These are phyloP conservation scores for Habropoda laboriosa DNA, from an alignment of 1,140 invertebrate genomes.

Conservation along the genomic window DNA sequence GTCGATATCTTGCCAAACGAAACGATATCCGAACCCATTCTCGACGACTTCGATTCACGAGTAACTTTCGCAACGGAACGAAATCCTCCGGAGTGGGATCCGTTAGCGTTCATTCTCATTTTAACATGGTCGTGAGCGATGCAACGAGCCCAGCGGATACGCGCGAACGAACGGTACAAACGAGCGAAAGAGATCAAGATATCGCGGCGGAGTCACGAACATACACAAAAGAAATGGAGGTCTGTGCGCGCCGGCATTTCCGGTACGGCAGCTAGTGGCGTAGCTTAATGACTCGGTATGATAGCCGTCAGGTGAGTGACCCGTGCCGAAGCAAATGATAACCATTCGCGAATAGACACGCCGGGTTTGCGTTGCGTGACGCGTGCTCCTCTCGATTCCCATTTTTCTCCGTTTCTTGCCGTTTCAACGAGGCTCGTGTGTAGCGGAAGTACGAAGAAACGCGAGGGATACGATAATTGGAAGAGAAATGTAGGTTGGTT, in stretches of 20 bases:
- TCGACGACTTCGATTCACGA: not conserved
- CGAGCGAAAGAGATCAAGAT: slow-evolving; percentile 27
- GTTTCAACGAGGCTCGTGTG: not conserved
- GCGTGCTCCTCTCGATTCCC: not conserved
- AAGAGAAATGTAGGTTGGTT: not conserved
- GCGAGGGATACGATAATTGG: not conserved
- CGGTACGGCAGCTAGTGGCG: slow-evolving; percentile 51
- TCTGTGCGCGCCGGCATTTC: slow-evolving; percentile 57
- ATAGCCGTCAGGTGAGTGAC: slow-evolving; percentile 70
- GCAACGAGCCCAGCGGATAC: not conserved
- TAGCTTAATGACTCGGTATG: slow-evolving; percentile 63
- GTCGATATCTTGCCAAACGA: too few species aligned
- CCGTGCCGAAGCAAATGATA: slow-evolving; percentile 61
- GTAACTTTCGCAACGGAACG: not conserved
- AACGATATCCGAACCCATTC: too few species aligned
- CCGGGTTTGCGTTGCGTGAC: slow-evolving; percentile 30
- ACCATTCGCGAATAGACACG: slow-evolving; percentile 28
- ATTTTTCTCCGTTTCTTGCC: not conserved
- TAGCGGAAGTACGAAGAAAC: not conserved
- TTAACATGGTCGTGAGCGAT: not conserved
- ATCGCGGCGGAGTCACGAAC: slow-evolving; percentile 46
- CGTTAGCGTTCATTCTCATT: slow-evolving; percentile 21
- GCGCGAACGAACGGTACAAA: slow-evolving; percentile 6
- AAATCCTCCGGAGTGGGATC: not conserved
- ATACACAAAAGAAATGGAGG: slow-evolving; percentile 57